Evolutionary conservation across 2,888 invertebrate species (phyloP), one percentile per base, ranked within the genome.

Genomic region (Nemotelus pantherinus): DNA sequence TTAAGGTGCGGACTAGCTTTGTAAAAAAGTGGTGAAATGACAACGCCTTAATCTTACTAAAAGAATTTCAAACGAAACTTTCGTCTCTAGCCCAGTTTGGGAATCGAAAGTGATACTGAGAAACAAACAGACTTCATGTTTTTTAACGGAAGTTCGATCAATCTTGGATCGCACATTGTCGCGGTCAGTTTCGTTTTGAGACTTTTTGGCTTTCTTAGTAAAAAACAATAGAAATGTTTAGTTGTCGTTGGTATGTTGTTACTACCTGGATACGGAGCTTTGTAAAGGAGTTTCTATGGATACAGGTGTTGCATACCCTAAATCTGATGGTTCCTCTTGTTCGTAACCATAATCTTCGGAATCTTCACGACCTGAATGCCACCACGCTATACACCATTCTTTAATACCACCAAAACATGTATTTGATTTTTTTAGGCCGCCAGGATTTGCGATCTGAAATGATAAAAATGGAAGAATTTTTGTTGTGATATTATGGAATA

Each of bases 321-420:
- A 91, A 87, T 94, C 91, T 83, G 95, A 92, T 80, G 92, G 91
- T 84, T 93, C 92, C 84, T 96, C 96, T 80, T 91, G 91, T 50
- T 93, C 93, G 76, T 86, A 87, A 72, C 83, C 93, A 82, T 92
- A 93, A 80, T 93, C 94, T 82, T 93, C 93, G 80, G 92, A 90
- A 83, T 95, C 95, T 80, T 95, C 95, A 55, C 94, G 89, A 0
- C 95, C 95, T 10, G 95, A 95, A 86, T 95, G 94, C 95, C 95
- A 95, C 95, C 95, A 95, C 84, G 95, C 95, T 77, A 94, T 90
- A 86, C 95, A 95, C 95, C 95, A 95, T 80, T 92, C 92, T 80
- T 92, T 88, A 76, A 93, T 87, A 39, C 90, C 85, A 81, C 86
- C 85, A 82, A 86, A 84, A 80, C 87, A 87, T 76, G 84, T 85